Base-by-base conservation (phyloP, 2,797 vertebrate genomes). In the Hippoglossus hippoglossus region DNA sequence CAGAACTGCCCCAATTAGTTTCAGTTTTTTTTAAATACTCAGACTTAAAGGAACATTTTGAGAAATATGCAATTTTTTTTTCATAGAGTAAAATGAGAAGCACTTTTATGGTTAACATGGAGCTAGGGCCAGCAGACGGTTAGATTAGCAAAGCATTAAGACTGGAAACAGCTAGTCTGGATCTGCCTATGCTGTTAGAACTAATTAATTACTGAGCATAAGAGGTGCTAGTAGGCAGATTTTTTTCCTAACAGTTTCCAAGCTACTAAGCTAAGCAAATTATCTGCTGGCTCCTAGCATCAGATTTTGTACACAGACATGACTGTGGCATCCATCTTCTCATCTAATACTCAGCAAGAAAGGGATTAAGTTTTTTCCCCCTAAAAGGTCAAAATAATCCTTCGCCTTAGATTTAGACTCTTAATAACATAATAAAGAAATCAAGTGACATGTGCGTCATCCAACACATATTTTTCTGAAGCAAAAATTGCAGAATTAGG, bases 261-360 rank as follows among this genome's bases (percentile, higher is more conserved):
- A 44, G 41, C 41, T 41, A 15, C n/a, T n/a, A 28, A 63, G 5
- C 21, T 19, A 19, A 19, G 31, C 5, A 28, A 39, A 62, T 34
- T 11, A 16, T 15, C n/a, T 16, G 22, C 28, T 28, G 9, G 28
- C 28, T 31, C 36, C 0, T 24, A n/a, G 21, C 6, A 26, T 69
- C 26, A 16, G 26, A 34, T 62, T 15, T 4, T 16, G 21, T 15
- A 41, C 16, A 39, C 31, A 50, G 49, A 57, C 31, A 5, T 19
- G 26, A 36, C 9, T 13, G 10, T 56, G 31, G 36, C 3, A 4
- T 39, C 12, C 36, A 39, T 39, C 11, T 39, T 39, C 36, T 2
- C 28, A 52, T 18, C 59, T 41, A 67, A 62, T 57, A 41, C 56
- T 49, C 25, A 61, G 59, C 46, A 46, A 47, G 39, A 69, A 47